phyloP scores from a whole-genome alignment of 2,113 vertebrate species.

The Rhabdomys dilectus region DNA sequence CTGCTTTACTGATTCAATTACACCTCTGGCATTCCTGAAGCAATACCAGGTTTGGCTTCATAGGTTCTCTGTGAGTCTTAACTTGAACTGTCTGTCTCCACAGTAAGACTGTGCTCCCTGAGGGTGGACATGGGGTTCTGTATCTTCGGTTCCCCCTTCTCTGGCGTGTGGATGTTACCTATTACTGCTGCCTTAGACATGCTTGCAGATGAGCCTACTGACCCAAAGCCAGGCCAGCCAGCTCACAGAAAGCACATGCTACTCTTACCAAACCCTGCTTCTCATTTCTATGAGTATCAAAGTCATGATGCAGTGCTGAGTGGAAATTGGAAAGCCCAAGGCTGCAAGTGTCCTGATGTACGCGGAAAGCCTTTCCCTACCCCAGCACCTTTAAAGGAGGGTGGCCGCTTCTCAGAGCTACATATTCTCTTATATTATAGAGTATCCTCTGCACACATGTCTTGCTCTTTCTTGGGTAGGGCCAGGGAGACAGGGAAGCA shows the following conservation, averaged over 20 bases:
- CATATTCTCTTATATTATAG: neutral
- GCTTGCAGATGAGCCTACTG: neutral
- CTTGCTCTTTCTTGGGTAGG: neutral
- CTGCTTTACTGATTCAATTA: neutral
- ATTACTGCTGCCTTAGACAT: neutral
- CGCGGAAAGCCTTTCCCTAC: neutral
- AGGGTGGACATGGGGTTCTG: neutral
- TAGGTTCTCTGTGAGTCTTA: neutral
- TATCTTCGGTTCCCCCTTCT: neutral
- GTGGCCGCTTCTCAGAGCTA: neutral
- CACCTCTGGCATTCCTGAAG: neutral
- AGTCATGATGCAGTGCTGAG: neutral
- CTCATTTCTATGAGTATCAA: neutral
- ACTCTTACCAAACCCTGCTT: neutral
- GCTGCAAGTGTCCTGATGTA: accelerated
- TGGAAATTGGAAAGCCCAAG: neutral
- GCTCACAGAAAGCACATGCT: neutral
- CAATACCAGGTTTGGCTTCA: neutral
- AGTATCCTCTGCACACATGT: neutral
- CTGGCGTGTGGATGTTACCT: neutral
- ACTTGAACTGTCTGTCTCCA: neutral
- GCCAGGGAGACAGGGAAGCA: neutral
- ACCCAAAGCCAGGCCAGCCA: neutral
- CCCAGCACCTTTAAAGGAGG: neutral
- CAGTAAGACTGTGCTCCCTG: neutral